Evolutionary conservation across 2,113 vertebrate species (phyloP).

Genomic region (Seriola rivoliana): DNA sequence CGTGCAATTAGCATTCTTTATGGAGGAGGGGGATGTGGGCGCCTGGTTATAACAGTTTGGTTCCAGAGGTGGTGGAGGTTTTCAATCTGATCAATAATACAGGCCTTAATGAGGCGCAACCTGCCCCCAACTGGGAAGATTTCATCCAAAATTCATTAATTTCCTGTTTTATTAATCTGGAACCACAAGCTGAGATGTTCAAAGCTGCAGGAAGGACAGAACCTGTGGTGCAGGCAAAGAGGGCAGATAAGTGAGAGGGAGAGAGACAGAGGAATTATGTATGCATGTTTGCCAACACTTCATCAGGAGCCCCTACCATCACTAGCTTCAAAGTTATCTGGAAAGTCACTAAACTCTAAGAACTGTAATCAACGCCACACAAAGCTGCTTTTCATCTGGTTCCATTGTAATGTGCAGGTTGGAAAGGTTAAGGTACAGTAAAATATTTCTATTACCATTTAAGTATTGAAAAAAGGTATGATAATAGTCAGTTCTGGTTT

Average conservation of each 20-base stretch:
- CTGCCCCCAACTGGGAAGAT: constrained; percentile 80
- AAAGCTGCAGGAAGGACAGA: constrained; percentile 75
- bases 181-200: constrained; percentile 81
- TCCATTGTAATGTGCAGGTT: not conserved
- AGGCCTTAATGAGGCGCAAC: constrained; percentile 82
- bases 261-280: constrained; percentile 42
- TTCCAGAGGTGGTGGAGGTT: constrained; percentile 76
- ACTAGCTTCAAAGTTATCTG: constrained; percentile 55
- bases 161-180: constrained; percentile 86
- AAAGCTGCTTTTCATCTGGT: not conserved
- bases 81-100: constrained; percentile 87
- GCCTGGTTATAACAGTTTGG: constrained; percentile 69
- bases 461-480: not conserved
- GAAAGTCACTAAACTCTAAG: constrained; percentile 61
- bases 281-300: constrained; percentile 61
- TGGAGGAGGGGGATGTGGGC: constrained; percentile 29
- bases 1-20: constrained; percentile 77
- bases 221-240: constrained; percentile 71
- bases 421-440: constrained; percentile 1
- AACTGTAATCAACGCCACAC: not conserved
- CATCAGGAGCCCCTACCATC: constrained; percentile 31
- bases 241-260: constrained; percentile 50
- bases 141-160: constrained; percentile 88
- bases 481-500: not conserved
- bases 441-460: not conserved